phyloP scores from a whole-genome alignment of 2,888 invertebrate species.

The Trissolcus brochymenae region DNA sequence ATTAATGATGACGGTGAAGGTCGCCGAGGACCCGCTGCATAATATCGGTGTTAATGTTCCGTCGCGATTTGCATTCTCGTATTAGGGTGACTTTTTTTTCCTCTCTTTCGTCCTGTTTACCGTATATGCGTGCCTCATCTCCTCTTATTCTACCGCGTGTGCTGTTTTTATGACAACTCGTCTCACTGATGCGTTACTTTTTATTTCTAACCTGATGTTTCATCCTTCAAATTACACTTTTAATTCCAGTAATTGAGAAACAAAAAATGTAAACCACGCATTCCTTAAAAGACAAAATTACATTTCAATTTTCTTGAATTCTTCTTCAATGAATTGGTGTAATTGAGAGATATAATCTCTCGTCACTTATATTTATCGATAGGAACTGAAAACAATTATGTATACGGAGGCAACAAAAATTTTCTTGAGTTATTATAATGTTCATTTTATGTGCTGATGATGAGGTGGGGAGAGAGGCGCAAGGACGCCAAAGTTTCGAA shows the following conservation, averaged over 20 bases:
- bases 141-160: conserved; percentile 7
- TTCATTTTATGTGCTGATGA: no score
- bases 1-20: conserved; percentile 64
- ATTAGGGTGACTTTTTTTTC: conserved; percentile 53
- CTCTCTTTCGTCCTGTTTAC: conserved; percentile 43
- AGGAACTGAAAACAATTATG: no score
- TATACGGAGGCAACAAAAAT: not conserved
- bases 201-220: not conserved
- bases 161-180: not conserved
- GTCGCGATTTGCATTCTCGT: conserved; percentile 59
- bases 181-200: not conserved
- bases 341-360: no score
- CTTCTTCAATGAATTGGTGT: no score
- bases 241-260: not conserved
- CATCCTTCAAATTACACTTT: not conserved
- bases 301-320: no score
- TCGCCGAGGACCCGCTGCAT: conserved; percentile 59
- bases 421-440: no score
- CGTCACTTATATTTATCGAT: no score
- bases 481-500: conserved; percentile 21
- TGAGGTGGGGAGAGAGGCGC: not conserved
- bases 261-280: no score
- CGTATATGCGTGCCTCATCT: conserved; percentile 4
- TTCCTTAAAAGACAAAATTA: no score
- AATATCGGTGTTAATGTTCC: conserved; percentile 58